These are phyloP conservation scores for Scolanthus callimorphus DNA, from an alignment of 92 coral and sea anemone genomes.

Conservation along the genomic window DNA sequence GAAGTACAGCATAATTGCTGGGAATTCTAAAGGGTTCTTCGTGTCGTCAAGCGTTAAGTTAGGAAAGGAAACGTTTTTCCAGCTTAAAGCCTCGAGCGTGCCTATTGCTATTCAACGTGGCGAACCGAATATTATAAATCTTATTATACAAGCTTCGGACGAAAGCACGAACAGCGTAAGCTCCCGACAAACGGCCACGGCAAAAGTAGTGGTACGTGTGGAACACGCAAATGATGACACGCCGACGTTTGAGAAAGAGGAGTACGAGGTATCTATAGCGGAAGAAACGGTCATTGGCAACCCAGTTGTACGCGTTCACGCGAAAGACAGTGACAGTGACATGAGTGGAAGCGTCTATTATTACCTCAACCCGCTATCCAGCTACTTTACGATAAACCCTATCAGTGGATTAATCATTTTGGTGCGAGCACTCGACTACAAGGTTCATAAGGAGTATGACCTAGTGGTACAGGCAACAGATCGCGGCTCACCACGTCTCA, in stretches of 20 bases:
- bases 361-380: conserved; percentile 36
- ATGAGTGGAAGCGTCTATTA: conserved; percentile 56
- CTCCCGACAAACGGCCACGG: conserved; percentile 36
- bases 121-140: conserved; percentile 25
- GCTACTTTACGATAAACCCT: conserved; percentile 59
- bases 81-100: conserved; percentile 39
- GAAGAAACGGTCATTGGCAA: conserved; percentile 47
- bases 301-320: conserved; percentile 46
- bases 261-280: conserved; percentile 40
- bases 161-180: no score
- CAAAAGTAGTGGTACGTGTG: conserved; percentile 38
- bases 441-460: conserved; percentile 23
- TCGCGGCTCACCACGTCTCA: conserved; percentile 44
- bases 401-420: conserved; percentile 49
- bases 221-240: conserved; percentile 39
- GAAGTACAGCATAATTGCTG: conserved; percentile 55
- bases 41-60: conserved; percentile 26
- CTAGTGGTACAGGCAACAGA: conserved; percentile 58
- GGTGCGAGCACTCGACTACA: conserved; percentile 59
- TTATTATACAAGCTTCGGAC: conserved; percentile 60
- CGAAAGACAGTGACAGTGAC: conserved; percentile 57
- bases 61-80: conserved; percentile 48
- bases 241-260: conserved; percentile 47
- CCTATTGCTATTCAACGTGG: conserved; percentile 38
- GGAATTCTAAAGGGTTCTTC: conserved; percentile 70